These are phyloP conservation scores for Caenorhabditis brenneri DNA, from an alignment of 1,140 invertebrate species.

Conservation along the genomic window DNA sequence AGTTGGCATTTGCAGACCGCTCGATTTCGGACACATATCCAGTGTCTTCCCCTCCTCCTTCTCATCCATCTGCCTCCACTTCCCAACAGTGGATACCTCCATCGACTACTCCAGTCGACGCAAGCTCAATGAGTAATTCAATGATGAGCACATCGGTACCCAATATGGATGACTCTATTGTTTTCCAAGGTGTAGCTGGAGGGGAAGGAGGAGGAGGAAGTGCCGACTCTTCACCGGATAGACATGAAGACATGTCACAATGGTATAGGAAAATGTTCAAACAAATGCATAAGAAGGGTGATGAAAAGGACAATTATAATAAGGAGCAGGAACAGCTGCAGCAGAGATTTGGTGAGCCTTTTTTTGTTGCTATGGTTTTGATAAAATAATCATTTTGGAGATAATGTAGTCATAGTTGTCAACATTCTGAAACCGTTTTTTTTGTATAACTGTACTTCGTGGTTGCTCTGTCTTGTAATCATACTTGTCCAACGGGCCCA, in stretches of 20 bases:
- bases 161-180: constrained; percentile 21
- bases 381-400: too few species aligned
- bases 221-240: neutral
- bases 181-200: too few species aligned
- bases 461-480: too few species aligned
- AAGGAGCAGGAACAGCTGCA: neutral
- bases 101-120: neutral
- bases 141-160: neutral
- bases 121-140: neutral
- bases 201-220: too few species aligned
- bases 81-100: neutral
- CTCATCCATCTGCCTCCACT: neutral
- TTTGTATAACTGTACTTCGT: too few species aligned
- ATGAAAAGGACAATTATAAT: neutral
- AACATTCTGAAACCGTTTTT: too few species aligned
- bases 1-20: constrained; percentile 34
- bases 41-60: neutral
- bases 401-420: too few species aligned
- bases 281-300: constrained; percentile 50
- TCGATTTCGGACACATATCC: constrained; percentile 43
- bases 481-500: too few species aligned
- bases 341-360: neutral
- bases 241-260: constrained; percentile 42
- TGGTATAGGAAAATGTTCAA: constrained; percentile 55
- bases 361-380: neutral